Evolutionary conservation across 2,113 vertebrate species (phyloP).

Genomic region (Cavia porcellus): DNA sequence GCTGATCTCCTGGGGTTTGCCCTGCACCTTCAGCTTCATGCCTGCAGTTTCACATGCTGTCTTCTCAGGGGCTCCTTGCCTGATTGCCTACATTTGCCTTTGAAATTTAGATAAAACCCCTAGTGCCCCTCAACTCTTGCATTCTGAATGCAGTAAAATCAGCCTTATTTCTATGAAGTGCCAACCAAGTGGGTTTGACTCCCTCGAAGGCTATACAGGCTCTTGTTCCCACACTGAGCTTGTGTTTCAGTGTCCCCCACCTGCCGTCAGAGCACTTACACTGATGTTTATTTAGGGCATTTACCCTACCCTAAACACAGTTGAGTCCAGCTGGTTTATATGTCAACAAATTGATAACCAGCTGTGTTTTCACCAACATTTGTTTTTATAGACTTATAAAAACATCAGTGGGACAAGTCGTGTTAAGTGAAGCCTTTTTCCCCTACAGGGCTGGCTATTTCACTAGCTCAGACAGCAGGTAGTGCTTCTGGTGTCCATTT

Average conservation of each 20-base stretch:
- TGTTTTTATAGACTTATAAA: not conserved
- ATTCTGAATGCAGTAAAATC: not conserved
- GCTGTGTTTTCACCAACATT: not conserved
- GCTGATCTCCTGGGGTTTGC: not conserved
- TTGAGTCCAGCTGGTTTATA: not conserved
- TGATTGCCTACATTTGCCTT: too few species aligned
- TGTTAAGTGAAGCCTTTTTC: not conserved
- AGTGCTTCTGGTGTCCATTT: not conserved
- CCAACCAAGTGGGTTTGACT: constrained; percentile 96
- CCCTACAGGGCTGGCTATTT: not conserved
- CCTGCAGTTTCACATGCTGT: not conserved
- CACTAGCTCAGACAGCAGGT: not conserved
- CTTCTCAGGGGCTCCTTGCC: not conserved
- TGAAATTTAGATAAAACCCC: not conserved
- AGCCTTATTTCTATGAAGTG: constrained; percentile 87
- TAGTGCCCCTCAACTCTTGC: not conserved
- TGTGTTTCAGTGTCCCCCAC: not conserved
- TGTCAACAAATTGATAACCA: not conserved
- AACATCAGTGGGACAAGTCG: not conserved
- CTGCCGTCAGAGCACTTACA: not conserved
- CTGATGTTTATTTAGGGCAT: not conserved
- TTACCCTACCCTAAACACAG: constrained; percentile 12
- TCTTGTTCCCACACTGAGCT: not conserved
- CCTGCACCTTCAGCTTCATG: not conserved
- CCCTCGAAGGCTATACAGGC: constrained; percentile 75